Percentiles rank a stretch among this genome's conserved stretches.
phyloP scores from a whole-genome alignment of 2,888 invertebrate genomes.

The Terebella lapidaria region DNA sequence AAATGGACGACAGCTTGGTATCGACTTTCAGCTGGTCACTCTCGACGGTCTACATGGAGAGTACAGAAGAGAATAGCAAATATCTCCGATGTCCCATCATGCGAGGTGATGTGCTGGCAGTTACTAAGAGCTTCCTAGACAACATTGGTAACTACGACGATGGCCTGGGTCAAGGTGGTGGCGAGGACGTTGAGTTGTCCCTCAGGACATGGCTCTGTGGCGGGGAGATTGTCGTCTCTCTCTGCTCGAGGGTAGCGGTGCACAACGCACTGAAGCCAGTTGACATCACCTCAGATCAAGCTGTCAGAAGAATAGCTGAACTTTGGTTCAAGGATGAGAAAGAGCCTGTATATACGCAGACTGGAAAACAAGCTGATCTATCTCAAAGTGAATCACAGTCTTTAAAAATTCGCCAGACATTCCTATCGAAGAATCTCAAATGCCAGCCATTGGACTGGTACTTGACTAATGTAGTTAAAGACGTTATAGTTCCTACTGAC shows the following conservation, averaged over 20 bases:
- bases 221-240: conserved; percentile 19
- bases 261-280: conserved; percentile 22
- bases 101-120: conserved; percentile 26
- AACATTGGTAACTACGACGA: conserved; percentile 25
- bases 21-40: conserved; percentile 21
- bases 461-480: conserved; percentile 14
- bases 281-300: conserved; percentile 7
- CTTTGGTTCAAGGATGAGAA: conserved; percentile 20
- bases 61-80: background rate
- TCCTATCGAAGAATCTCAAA: conserved; percentile 6
- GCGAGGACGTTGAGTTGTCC: conserved; percentile 26
- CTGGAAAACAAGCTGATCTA: background rate
- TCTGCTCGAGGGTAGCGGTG: conserved; percentile 27
- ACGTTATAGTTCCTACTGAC: conserved; percentile 12
- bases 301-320: conserved; percentile 19
- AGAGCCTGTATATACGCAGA: conserved; percentile 12
- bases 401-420: conserved; percentile 2
- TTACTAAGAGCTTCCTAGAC: conserved; percentile 21
- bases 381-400: conserved; percentile 3
- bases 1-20: conserved; percentile 17
- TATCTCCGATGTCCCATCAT: conserved; percentile 20
- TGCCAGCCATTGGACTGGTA: conserved; percentile 17
- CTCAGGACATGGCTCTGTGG: conserved; percentile 29
- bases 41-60: conserved; percentile 20
- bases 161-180: conserved; percentile 14